A percentile compares a stretch with the other conserved stretches of the same genome.
Evolutionary conservation across 2,797 vertebrate genomes (phyloP).

Genomic region (Mormyrops boulengeri): DNA sequence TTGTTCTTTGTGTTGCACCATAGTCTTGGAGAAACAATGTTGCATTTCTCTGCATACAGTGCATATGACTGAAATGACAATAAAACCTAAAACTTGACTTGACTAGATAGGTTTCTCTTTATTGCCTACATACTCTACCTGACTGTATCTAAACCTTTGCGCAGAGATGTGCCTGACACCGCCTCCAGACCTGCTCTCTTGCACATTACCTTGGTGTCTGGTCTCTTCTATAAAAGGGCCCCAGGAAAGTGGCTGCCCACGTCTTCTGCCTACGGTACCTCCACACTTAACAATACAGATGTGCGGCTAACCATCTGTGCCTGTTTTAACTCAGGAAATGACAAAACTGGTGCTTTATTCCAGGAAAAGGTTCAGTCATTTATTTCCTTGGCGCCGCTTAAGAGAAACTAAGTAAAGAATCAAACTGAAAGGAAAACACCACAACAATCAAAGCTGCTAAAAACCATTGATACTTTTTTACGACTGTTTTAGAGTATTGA

Average conservation of each 20-base stretch:
- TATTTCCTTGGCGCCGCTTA: constrained; percentile 24
- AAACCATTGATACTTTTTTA: neutral
- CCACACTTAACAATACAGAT: constrained; percentile 10
- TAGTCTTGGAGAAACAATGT: neutral
- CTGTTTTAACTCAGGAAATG: constrained; percentile 40
- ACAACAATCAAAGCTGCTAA: neutral
- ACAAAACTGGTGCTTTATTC: constrained; percentile 39
- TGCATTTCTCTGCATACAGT: neutral
- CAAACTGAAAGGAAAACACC: neutral
- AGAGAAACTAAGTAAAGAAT: constrained; percentile 29
- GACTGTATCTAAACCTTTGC: neutral
- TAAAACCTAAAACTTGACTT: neutral
- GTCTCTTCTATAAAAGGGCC: constrained; percentile 44
- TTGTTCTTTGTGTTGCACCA: neutral
- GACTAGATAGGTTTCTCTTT: neutral
- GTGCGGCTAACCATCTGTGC: constrained; percentile 24
- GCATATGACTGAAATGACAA: neutral
- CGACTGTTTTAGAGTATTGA: neutral
- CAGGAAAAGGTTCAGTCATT: constrained; percentile 31
- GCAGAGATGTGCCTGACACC: neutral
- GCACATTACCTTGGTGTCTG: constrained; percentile 39
- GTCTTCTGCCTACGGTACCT: neutral
- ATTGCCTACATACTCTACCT: neutral
- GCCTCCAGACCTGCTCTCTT: constrained; percentile 34
- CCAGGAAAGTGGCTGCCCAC: constrained; percentile 22